Percentiles rank a stretch among this genome's conserved stretches.
Evolutionary conservation across 2,797 vertebrate genomes (phyloP).

Genomic region (Menidia menidia): DNA sequence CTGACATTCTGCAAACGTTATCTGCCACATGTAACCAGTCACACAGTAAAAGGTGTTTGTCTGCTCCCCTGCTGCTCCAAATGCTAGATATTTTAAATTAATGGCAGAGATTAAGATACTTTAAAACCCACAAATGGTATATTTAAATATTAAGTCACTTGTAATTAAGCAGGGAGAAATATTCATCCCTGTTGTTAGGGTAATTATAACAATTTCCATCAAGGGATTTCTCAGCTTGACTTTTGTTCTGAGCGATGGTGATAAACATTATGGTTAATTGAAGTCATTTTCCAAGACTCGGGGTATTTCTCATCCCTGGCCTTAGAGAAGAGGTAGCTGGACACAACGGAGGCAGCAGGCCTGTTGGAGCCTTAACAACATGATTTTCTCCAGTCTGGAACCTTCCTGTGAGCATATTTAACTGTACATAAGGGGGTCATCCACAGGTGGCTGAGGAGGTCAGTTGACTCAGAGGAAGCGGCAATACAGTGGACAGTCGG

Average conservation of each 20-base stretch:
- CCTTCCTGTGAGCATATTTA: constrained; percentile 87
- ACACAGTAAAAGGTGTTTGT: constrained; percentile 94
- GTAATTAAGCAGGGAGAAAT: constrained; percentile 95
- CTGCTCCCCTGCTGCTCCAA: constrained; percentile 84
- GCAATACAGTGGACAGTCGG: constrained; percentile 60
- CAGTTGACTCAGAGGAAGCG: constrained; percentile 72
- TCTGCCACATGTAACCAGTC: constrained; percentile 91
- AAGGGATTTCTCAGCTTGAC: constrained; percentile 97
- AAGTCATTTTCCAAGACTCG: constrained; percentile 91
- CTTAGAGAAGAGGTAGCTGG: constrained; percentile 74
- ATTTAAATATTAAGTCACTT: constrained; percentile 97
- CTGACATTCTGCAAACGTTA: constrained; percentile 90
- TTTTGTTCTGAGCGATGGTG: constrained; percentile 95
- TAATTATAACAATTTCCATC: constrained; percentile 99
- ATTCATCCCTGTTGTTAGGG: constrained; percentile 94
- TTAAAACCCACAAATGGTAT: constrained; percentile 94
- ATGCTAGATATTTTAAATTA: constrained; percentile 96
- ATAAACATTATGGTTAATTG: constrained; percentile 99
- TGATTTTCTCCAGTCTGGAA: constrained; percentile 70
- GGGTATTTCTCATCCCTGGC: constrained; percentile 78
- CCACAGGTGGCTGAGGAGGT: constrained; percentile 85
- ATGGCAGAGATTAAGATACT: constrained; percentile 95
- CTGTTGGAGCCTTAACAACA: constrained; percentile 85
- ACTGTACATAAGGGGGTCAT: constrained; percentile 78
- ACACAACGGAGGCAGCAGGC: constrained; percentile 73